These are phyloP conservation scores for Cyprinodon diabolis DNA, from an alignment of 2,797 vertebrate species.

Conservation along the genomic window DNA sequence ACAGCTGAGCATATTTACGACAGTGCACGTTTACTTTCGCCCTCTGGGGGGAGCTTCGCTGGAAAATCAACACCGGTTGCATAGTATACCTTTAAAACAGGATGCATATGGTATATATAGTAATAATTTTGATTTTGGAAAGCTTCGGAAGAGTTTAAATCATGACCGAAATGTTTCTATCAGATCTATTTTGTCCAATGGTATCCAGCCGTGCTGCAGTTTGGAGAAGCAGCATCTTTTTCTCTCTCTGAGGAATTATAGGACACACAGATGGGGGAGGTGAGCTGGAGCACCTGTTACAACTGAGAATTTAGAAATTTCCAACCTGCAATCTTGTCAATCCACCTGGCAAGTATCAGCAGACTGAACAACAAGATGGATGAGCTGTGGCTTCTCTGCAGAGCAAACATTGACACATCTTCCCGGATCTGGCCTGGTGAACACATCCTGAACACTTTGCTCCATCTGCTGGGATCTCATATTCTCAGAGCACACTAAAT, in stretches of 20 bases:
- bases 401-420: neutral
- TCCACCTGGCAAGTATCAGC: neutral
- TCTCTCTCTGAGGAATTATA: neutral
- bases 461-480: neutral
- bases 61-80: too few species aligned
- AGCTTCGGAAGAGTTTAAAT: neutral
- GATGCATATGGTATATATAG: too few species aligned
- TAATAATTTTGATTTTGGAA: neutral
- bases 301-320: neutral
- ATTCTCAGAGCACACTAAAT: neutral
- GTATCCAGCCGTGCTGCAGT: constrained; percentile 15
- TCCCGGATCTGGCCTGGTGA: neutral
- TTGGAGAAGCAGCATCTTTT: constrained; percentile 1
- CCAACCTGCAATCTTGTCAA: neutral
- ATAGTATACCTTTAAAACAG: too few species aligned
- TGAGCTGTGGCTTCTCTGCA: neutral
- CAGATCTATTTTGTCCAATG: neutral
- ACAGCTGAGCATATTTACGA: too few species aligned
- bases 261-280: neutral
- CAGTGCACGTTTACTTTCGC: too few species aligned
- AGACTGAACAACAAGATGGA: neutral
- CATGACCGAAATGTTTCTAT: neutral
- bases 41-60: too few species aligned
- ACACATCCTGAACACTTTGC: neutral
- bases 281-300: neutral